These are phyloP conservation scores for Lutjanus argentimaculatus DNA, from an alignment of 2,797 vertebrate genomes.

Conservation along the genomic window DNA sequence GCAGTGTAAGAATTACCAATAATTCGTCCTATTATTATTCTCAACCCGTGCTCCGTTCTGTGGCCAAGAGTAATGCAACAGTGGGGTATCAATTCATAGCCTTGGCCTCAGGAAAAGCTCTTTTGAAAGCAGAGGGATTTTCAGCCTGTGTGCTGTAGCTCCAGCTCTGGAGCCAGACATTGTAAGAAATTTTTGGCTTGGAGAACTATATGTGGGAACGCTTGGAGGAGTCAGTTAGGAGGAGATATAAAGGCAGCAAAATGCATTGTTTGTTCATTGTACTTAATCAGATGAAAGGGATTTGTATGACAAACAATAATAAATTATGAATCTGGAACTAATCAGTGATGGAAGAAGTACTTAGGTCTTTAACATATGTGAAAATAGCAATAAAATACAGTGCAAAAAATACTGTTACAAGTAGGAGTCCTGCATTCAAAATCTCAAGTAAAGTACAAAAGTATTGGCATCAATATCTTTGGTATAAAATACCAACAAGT, in stretches of 20 bases:
- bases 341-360: background rate
- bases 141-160: conserved; percentile 67
- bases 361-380: too few relatives aligned
- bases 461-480: too few relatives aligned
- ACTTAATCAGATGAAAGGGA: conserved; percentile 45
- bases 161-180: conserved; percentile 59
- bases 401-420: too few relatives aligned
- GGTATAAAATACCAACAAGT: too few relatives aligned
- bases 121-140: conserved; percentile 81
- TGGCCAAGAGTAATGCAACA: conserved; percentile 80
- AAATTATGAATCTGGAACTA: conserved; percentile 43
- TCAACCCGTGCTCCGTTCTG: conserved; percentile 68
- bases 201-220: conserved; percentile 58
- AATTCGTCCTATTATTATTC: conserved; percentile 79
- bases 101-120: conserved; percentile 81
- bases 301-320: conserved; percentile 39
- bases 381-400: too few relatives aligned
- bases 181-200: conserved; percentile 53
- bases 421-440: too few relatives aligned
- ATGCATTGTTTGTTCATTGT: conserved; percentile 52
- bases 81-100: conserved; percentile 82
- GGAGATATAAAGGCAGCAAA: conserved; percentile 31
- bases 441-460: too few relatives aligned
- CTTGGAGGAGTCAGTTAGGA: conserved; percentile 52
- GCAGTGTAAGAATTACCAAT: conserved; percentile 63